phyloP scores from a whole-genome alignment of 1,140 invertebrate genomes.

The Vanessa atalanta region DNA sequence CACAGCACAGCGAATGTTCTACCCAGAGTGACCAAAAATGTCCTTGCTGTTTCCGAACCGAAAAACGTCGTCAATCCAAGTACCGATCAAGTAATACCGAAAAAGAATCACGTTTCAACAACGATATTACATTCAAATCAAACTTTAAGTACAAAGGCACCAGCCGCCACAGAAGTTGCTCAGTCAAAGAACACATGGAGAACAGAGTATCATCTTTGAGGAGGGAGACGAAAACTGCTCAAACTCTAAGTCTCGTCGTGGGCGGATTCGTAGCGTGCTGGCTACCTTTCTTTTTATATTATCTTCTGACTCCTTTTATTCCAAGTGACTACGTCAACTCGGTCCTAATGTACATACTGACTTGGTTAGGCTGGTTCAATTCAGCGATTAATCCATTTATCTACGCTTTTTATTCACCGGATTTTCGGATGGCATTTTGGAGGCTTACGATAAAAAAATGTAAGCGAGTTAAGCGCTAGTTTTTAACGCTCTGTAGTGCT shows the following conservation, averaged over 20 bases:
- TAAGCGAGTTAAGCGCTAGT: slow-evolving; percentile 44
- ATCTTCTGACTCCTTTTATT: slow-evolving; percentile 89
- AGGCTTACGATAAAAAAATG: slow-evolving; percentile 85
- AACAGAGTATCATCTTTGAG: slow-evolving; percentile 84
- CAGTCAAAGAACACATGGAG: slow-evolving; percentile 69
- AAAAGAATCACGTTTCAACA: slow-evolving; percentile 67
- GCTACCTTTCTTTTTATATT: slow-evolving; percentile 87
- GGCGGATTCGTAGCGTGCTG: slow-evolving; percentile 93
- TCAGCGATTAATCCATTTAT: slow-evolving; percentile 94
- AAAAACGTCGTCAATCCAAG: slow-evolving; percentile 57
- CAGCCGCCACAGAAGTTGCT: slow-evolving; percentile 65
- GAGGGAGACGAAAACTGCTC: slow-evolving; percentile 92
- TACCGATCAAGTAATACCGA: slow-evolving; percentile 58
- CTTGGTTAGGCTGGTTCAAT: slow-evolving; percentile 96
- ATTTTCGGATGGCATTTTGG: slow-evolving; percentile 93
- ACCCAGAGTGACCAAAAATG: slow-evolving; percentile 65
- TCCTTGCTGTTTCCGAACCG: slow-evolving; percentile 69
- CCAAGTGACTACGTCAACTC: slow-evolving; percentile 80
- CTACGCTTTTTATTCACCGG: slow-evolving; percentile 92
- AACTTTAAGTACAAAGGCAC: slow-evolving; percentile 66
- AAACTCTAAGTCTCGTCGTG: slow-evolving; percentile 94
- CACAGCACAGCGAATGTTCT: slow-evolving; percentile 61
- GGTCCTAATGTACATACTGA: slow-evolving; percentile 89
- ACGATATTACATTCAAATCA: slow-evolving; percentile 72
- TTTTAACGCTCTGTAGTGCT: neutral